Base-by-base conservation (phyloP, 2,797 vertebrate species). In the Triplophysa bombifrons region DNA sequence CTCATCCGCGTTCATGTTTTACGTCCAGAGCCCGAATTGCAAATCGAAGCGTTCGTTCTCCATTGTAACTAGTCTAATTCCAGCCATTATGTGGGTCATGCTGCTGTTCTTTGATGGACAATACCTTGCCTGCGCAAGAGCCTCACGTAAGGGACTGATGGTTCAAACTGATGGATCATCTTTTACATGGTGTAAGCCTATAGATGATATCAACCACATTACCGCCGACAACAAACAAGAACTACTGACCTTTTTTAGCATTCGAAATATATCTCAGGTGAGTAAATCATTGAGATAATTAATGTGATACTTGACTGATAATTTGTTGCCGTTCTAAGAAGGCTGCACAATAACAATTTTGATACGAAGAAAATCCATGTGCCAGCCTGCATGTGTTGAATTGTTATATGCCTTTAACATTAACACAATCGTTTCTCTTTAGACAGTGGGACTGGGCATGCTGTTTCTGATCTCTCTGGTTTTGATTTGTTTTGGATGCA, bases 251-350 rank as follows among this genome's bases (percentile, higher is more conserved):
- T 60, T 60, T 60, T 61, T 17, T 55, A 11, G 2, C 2, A 9
- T 55, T 34, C 60, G 60, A 61, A 30, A 61, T 61, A 61, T 61
- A 17, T 61, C 60, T 61, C 60, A 61, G 60, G 60, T 61, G 60
- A 61, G 60, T 61, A 61, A 30, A 16, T 5, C 25, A 17, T 17
- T 61, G 2, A 16, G 25, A 30, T 61, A 30, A 61, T 34, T 3
- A 12, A 14, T 3, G 11, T 22, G 10, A 58, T 58, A 11, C 20
- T 60, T 10, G 22, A 25, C 50, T 56, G 8, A 11, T 20, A 10
- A 22, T 22, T 19, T 55, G 20, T 56, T 56, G 55, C 12, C 3
- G 9, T 41, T 41, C 10, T 56, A 22, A 53, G 12, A n/a, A 56
- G 20, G 55, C n/a, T 20, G 10, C n/a, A 53, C 51, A 53, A n/a